Conservation (phyloP, 2,113 vertebrate genomes). For the Sphaerodactylus townsendi region DNA sequence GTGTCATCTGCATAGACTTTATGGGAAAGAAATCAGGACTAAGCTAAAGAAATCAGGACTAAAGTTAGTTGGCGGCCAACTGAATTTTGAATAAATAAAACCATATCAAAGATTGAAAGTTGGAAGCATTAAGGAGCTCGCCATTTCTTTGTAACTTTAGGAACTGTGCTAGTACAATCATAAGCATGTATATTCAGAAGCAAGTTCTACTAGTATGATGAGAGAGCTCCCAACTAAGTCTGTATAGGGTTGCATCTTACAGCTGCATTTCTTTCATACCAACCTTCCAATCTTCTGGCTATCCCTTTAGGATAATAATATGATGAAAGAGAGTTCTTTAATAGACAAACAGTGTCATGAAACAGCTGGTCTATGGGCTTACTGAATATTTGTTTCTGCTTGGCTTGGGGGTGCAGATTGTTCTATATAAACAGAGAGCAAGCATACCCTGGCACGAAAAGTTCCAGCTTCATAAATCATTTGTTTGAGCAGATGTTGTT, state of each 20-base stretch:
- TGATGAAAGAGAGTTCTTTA: not conserved
- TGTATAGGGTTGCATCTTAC: not conserved
- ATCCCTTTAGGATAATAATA: not conserved
- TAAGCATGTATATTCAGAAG: not conserved
- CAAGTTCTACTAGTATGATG: not conserved
- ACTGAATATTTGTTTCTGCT: constrained; percentile 1
- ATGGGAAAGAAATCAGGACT: not conserved
- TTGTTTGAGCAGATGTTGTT: constrained; percentile 41
- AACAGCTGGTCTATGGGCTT: not conserved
- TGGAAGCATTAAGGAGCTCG: not conserved
- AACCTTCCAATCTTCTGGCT: not conserved
- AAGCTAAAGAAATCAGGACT: not conserved
- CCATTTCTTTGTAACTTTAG: not conserved
- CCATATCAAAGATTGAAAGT: not conserved
- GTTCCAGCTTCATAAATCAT: constrained; percentile 14
- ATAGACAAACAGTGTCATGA: constrained; percentile 5
- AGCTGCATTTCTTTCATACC: not conserved
- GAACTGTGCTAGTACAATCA: not conserved
- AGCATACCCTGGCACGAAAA: not conserved
- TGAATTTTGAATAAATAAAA: not conserved
- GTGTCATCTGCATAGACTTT: not conserved
- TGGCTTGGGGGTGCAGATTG: constrained; percentile 14
- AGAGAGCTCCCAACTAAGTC: not conserved
- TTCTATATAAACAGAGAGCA: not conserved
- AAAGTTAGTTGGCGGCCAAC: not conserved